A percentile compares a stretch with the other conserved stretches of the same genome.
Conservation (phyloP, 2,113 vertebrate species). For the Nicator chloris region DNA sequence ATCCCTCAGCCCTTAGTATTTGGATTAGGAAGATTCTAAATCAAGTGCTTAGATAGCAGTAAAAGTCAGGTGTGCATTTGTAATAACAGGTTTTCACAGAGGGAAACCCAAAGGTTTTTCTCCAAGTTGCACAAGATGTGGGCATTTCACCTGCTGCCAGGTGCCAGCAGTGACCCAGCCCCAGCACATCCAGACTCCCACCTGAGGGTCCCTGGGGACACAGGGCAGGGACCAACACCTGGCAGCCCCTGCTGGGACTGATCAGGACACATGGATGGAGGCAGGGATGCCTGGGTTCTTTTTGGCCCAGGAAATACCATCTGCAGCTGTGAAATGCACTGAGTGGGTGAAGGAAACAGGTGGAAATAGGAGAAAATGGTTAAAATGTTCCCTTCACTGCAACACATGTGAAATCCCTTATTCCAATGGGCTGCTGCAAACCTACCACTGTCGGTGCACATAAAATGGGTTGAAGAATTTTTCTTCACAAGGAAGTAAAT, state of each 20-base stretch:
- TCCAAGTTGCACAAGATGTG: not conserved
- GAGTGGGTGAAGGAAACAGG: conserved; percentile 32
- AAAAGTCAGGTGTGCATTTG: not conserved
- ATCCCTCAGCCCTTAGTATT: not conserved
- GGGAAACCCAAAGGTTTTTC: not conserved
- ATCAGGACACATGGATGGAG: not conserved
- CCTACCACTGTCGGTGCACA: not conserved
- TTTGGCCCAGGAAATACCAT: not conserved
- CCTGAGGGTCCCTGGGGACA: not conserved
- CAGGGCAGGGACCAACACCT: not conserved
- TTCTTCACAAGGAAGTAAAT: conserved; percentile 33
- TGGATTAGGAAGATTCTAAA: not conserved
- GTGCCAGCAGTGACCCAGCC: not conserved
- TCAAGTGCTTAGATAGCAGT: not conserved
- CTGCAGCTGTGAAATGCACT: conserved; percentile 17
- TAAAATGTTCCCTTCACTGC: conserved; percentile 15
- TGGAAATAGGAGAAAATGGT: conserved; percentile 45
- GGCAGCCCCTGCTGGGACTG: not conserved
- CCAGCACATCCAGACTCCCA: not conserved
- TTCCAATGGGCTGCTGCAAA: conserved; percentile 27
- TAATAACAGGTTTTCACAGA: not conserved
- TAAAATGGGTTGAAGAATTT: not conserved
- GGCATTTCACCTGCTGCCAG: not conserved
- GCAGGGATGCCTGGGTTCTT: not conserved
- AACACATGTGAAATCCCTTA: conserved; percentile 22